These are phyloP conservation scores for Ambastaia sidthimunki DNA, from an alignment of 2,797 vertebrate genomes.

Conservation along the genomic window DNA sequence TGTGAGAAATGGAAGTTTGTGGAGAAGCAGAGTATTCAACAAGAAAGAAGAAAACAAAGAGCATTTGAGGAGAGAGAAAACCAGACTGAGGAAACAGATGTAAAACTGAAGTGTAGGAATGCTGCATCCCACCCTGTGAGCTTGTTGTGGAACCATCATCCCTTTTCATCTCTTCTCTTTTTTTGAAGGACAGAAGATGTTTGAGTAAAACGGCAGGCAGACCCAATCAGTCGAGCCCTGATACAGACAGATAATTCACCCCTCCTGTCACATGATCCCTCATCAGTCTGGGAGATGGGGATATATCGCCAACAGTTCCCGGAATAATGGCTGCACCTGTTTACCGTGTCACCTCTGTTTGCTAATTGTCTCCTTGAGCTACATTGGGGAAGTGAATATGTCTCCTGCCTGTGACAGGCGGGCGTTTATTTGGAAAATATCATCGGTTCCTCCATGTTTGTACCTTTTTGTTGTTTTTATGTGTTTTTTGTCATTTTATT, in stretches of 20 bases:
- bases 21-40: constrained; percentile 16
- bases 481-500: constrained; percentile 36
- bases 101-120: constrained; percentile 34
- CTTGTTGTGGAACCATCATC: constrained; percentile 56
- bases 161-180: constrained; percentile 71
- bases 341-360: constrained; percentile 98
- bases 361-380: constrained; percentile 99
- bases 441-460: constrained; percentile 92
- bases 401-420: constrained; percentile 91
- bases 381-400: constrained; percentile 90
- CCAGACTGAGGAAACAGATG: constrained; percentile 24
- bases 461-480: constrained; percentile 79
- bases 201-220: constrained; percentile 78
- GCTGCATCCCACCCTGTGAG: constrained; percentile 34
- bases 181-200: constrained; percentile 81
- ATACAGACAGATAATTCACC: constrained; percentile 93
- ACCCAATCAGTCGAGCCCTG: constrained; percentile 87
- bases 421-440: constrained; percentile 94
- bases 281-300: constrained; percentile 93
- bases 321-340: constrained; percentile 99
- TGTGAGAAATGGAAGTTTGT: constrained; percentile 21
- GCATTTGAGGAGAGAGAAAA: constrained; percentile 20
- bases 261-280: constrained; percentile 89
- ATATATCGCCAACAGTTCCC: constrained; percentile 96
- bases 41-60: constrained; percentile 21